Conservation (phyloP, 2,888 invertebrate genomes). For the Lasius platythorax region DNA sequence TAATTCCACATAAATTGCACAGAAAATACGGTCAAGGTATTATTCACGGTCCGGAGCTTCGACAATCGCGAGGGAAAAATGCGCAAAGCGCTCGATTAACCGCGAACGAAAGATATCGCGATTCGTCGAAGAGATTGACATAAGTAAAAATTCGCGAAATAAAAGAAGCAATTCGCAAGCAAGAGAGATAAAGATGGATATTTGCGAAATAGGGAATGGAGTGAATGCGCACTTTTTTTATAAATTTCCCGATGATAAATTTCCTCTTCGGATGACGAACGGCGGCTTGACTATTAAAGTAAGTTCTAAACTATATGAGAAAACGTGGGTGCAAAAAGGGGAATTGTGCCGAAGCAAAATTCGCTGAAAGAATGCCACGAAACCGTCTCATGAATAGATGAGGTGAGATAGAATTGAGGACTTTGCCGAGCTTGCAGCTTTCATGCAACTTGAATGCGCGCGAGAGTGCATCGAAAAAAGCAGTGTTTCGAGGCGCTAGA, state of each 20-base stretch:
- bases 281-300: background rate
- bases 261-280: background rate
- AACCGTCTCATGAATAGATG: conserved; percentile 81
- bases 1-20: conserved; percentile 3
- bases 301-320: too few species aligned
- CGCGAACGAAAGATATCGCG: background rate
- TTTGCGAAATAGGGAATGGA: background rate
- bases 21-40: background rate
- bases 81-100: background rate
- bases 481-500: background rate
- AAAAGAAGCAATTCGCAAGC: background rate
- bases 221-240: background rate
- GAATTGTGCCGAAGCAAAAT: conserved; percentile 29
- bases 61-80: background rate
- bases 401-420: conserved; percentile 80
- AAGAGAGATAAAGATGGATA: background rate
- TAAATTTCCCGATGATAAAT: background rate
- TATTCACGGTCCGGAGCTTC: background rate
- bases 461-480: conserved; percentile 12
- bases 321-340: background rate
- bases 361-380: conserved; percentile 68
- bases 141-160: background rate
- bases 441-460: conserved; percentile 28
- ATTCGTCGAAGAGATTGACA: background rate
- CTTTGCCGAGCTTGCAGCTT: conserved; percentile 57